phyloP scores from a whole-genome alignment of 2,888 invertebrate species.

The Merodon equestris region DNA sequence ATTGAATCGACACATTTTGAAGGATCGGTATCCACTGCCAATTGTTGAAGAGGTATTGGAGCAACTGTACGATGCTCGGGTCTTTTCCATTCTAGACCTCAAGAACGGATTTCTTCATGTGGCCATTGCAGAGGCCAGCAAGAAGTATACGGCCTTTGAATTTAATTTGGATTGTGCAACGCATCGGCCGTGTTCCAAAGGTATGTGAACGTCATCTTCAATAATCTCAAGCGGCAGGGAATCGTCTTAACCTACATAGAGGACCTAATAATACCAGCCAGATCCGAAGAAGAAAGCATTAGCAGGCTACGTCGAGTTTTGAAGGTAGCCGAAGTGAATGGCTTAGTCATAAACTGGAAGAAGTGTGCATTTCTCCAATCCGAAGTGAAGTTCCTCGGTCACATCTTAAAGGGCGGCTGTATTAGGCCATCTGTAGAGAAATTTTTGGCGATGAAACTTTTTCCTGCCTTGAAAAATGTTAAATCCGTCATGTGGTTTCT shows the following conservation, averaged over 20 bases:
- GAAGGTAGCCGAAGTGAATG: slow-evolving; percentile 15
- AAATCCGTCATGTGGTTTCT: slow-evolving; percentile 24
- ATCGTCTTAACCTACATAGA: slow-evolving; percentile 32
- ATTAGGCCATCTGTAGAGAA: slow-evolving; percentile 15
- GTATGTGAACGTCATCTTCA: slow-evolving; percentile 32
- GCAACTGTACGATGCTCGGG: slow-evolving; percentile 69
- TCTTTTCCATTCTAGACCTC: slow-evolving; percentile 70
- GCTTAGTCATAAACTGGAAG: slow-evolving; percentile 30
- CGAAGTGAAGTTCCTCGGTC: slow-evolving; percentile 69
- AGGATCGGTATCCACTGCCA: slow-evolving; percentile 34
- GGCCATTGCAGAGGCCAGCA: slow-evolving; percentile 28
- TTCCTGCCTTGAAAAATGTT: slow-evolving; percentile 10
- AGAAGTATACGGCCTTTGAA: slow-evolving; percentile 75
- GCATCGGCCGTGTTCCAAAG: slow-evolving; percentile 74
- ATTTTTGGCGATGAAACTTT: slow-evolving; percentile 47
- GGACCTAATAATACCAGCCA: slow-evolving; percentile 29
- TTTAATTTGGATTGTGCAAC: slow-evolving; percentile 76
- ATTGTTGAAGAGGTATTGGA: slow-evolving; percentile 54
- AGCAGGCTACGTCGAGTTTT: slow-evolving; percentile 14
- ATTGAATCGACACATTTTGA: slow-evolving; percentile 13
- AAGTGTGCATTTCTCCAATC: slow-evolving; percentile 65
- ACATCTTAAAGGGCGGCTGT: slow-evolving; percentile 8
- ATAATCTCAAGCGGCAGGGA: slow-evolving; percentile 23
- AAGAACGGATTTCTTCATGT: slow-evolving; percentile 25
- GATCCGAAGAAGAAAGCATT: slow-evolving; percentile 12